phyloP scores from a whole-genome alignment of 2,113 vertebrate genomes.

The Aspidoscelis tigris region DNA sequence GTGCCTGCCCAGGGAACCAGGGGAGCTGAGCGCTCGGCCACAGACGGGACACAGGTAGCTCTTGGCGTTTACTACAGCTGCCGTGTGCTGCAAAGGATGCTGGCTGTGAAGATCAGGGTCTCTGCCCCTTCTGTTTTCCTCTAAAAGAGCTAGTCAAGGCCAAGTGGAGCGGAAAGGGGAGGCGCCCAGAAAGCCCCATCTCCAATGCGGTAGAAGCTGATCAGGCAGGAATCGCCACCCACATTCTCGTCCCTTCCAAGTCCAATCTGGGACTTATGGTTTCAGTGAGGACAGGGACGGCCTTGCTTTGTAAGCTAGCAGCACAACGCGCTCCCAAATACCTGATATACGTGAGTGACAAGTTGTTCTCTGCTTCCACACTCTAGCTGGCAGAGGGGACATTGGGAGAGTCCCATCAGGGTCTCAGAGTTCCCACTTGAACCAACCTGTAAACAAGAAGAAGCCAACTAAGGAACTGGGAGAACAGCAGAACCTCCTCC shows the following conservation, averaged over 20 bases:
- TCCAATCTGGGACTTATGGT: background rate
- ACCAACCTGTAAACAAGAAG: conserved; percentile 64
- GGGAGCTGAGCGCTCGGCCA: conserved; percentile 94
- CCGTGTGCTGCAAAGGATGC: conserved; percentile 86
- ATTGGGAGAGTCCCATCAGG: conserved; percentile 81
- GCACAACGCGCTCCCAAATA: conserved; percentile 57
- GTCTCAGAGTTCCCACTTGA: conserved; percentile 68
- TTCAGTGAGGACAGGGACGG: conserved; percentile 22
- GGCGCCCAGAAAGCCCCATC: background rate
- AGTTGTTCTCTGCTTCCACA: conserved; percentile 92
- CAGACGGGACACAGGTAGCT: conserved; percentile 96
- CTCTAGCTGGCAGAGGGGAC: conserved; percentile 92
- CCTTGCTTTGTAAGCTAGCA: too few relatives aligned
- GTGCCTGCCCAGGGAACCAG: conserved; percentile 93
- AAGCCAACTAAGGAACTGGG: conserved; percentile 21
- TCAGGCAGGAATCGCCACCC: background rate
- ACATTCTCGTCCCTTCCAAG: background rate
- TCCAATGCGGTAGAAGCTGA: background rate
- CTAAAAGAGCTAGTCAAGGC: background rate
- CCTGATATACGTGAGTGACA: conserved; percentile 95
- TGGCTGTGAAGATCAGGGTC: conserved; percentile 12
- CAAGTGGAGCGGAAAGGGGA: background rate
- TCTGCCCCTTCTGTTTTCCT: background rate
- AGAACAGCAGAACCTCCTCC: background rate
- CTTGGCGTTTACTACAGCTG: conserved; percentile 89